Percentiles rank a stretch among this genome's conserved stretches.
phyloP scores from a whole-genome alignment of 2,888 invertebrate species.

The Torymus texanus region DNA sequence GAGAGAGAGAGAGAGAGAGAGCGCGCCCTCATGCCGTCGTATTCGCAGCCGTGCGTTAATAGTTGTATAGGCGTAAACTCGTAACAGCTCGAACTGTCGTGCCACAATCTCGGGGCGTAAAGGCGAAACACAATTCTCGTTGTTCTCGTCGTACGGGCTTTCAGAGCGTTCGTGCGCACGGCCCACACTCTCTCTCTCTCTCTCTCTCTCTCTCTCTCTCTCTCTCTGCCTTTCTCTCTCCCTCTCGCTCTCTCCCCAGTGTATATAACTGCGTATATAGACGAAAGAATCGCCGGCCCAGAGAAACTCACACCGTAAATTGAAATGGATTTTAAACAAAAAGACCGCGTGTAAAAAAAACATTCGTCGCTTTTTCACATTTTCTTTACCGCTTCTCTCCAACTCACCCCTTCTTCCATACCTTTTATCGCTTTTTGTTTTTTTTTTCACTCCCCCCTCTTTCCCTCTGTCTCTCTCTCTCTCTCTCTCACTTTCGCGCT shows the following conservation, averaged over 20 bases:
- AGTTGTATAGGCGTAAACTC: slow-evolving; percentile 47
- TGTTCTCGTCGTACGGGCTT: neutral
- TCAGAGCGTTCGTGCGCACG: neutral
- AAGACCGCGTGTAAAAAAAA: slow-evolving; percentile 18
- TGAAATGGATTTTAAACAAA: slow-evolving; percentile 40
- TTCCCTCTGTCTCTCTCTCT: slow-evolving; percentile 6
- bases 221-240: neutral
- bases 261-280: neutral
- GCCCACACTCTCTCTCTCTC: neutral
- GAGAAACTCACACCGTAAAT: slow-evolving; percentile 29
- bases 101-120: slow-evolving; percentile 33
- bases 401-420: no score
- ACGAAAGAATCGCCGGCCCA: slow-evolving; percentile 1
- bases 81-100: slow-evolving; percentile 41
- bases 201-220: neutral
- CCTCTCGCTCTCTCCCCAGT: neutral
- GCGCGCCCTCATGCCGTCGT: neutral
- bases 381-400: slow-evolving; percentile 1
- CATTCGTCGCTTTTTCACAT: neutral
- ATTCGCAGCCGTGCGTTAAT: slow-evolving; percentile 35
- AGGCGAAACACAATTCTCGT: slow-evolving; percentile 35
- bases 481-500: neutral
- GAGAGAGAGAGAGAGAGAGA: no score
- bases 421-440: no score
- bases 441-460: neutral